phyloP scores from a whole-genome alignment of 2,888 invertebrate species.

The Strigamia crassipes region DNA sequence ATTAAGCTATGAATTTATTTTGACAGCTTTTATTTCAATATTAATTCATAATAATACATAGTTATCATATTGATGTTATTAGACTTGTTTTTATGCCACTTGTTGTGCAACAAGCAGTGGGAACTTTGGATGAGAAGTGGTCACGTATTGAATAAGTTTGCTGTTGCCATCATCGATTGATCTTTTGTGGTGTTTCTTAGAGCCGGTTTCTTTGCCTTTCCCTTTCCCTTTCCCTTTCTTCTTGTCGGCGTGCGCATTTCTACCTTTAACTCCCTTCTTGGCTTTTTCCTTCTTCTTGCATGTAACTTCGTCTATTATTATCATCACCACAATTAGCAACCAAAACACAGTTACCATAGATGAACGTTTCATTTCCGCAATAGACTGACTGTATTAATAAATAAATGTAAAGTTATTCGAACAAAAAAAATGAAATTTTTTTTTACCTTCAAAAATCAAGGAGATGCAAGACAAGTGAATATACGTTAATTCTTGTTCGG shows the following conservation, averaged over 20 bases:
- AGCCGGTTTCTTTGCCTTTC: no score
- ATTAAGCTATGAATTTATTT: not conserved
- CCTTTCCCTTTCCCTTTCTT: not conserved
- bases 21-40: not conserved
- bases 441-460: no score
- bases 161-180: not conserved
- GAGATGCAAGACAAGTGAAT: no score
- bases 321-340: not conserved
- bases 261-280: not conserved
- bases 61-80: not conserved
- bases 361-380: not conserved
- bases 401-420: no score
- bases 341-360: not conserved
- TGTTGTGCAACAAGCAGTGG: not conserved
- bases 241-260: not conserved
- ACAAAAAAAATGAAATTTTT: no score
- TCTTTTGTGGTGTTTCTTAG: not conserved
- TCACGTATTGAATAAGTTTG: not conserved
- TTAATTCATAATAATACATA: not conserved
- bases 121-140: not conserved
- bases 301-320: not conserved
- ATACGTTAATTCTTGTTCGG: no score
- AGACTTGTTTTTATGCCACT: not conserved
- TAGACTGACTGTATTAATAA: not conserved
- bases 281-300: not conserved